Conservation (phyloP, 92 coral and sea anemone species). For the Siderastrea siderea region DNA sequence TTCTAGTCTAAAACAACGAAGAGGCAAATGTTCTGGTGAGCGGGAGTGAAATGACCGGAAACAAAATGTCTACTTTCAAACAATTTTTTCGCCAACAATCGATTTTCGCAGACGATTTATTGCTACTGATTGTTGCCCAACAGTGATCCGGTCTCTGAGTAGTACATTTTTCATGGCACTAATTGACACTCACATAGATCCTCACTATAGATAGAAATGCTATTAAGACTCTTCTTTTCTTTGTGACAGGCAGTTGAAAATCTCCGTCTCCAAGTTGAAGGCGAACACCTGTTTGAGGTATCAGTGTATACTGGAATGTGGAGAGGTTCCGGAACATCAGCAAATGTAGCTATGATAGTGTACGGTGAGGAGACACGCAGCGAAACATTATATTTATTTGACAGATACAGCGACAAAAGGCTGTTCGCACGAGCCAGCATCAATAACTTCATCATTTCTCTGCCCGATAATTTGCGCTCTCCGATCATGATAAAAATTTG, state of each 20-base stretch:
- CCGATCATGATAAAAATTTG: conserved; percentile 78
- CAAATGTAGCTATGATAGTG: conserved; percentile 83
- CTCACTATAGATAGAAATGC: no score
- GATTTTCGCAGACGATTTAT: no score
- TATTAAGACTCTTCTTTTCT: background rate
- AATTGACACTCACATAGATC: background rate
- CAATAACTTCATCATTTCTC: conserved; percentile 79
- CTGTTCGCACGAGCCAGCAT: conserved; percentile 89
- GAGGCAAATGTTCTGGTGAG: no score
- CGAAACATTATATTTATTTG: conserved; percentile 72
- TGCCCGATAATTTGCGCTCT: conserved; percentile 78
- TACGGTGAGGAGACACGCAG: conserved; percentile 85
- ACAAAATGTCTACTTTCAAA: no score
- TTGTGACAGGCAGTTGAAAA: conserved; percentile 79
- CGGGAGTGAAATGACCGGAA: no score
- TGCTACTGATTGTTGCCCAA: no score
- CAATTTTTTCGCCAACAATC: no score
- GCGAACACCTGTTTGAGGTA: conserved; percentile 76
- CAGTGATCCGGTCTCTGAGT: no score
- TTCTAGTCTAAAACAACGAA: no score
- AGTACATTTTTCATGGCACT: no score
- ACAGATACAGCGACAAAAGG: conserved; percentile 75
- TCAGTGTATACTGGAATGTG: conserved; percentile 96
- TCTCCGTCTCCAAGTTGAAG: conserved; percentile 79
- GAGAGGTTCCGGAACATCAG: conserved; percentile 89